Evolutionary conservation across 1,140 invertebrate genomes (phyloP).

Genomic region (Drosophila asahinai): DNA sequence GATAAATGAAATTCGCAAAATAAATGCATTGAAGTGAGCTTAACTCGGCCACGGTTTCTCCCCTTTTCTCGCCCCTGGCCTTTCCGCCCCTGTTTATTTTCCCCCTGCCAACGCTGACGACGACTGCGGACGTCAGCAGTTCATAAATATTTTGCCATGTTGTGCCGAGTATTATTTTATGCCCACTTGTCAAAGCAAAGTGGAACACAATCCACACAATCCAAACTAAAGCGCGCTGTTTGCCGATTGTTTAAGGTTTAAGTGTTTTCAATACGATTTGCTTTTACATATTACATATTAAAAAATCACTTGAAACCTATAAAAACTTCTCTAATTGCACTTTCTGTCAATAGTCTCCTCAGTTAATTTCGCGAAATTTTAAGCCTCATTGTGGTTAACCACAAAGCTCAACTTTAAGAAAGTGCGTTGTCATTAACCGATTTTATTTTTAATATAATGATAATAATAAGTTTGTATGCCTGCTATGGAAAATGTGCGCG

Average conservation of each 20-base stretch:
- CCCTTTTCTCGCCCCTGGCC: background rate
- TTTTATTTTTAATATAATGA: slow-evolving; percentile 2
- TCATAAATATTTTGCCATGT: slow-evolving; percentile 72
- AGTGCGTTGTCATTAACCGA: slow-evolving; percentile 11
- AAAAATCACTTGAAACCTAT: background rate
- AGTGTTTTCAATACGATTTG: background rate
- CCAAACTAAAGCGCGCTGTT: slow-evolving; percentile 16
- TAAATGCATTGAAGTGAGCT: slow-evolving; percentile 73
- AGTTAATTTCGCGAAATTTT: background rate
- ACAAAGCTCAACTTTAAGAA: slow-evolving; percentile 12
- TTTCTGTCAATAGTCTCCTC: background rate
- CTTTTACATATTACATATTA: too few relatives aligned
- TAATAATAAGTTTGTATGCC: background rate
- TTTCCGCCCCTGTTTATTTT: slow-evolving; percentile 10
- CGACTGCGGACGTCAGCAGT: slow-evolving; percentile 61
- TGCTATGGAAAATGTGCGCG: background rate
- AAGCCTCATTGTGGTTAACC: slow-evolving; percentile 14
- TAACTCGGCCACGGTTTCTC: slow-evolving; percentile 12
- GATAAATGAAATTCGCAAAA: slow-evolving; percentile 80
- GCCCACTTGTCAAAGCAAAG: slow-evolving; percentile 53
- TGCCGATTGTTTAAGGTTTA: slow-evolving; percentile 5
- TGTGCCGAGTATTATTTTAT: slow-evolving; percentile 54
- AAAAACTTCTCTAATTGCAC: too few relatives aligned
- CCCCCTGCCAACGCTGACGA: slow-evolving; percentile 5
- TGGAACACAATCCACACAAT: slow-evolving; percentile 50